Evolutionary conservation across 1,140 invertebrate species (phyloP).

Genomic region (Hyles euphorbiae): DNA sequence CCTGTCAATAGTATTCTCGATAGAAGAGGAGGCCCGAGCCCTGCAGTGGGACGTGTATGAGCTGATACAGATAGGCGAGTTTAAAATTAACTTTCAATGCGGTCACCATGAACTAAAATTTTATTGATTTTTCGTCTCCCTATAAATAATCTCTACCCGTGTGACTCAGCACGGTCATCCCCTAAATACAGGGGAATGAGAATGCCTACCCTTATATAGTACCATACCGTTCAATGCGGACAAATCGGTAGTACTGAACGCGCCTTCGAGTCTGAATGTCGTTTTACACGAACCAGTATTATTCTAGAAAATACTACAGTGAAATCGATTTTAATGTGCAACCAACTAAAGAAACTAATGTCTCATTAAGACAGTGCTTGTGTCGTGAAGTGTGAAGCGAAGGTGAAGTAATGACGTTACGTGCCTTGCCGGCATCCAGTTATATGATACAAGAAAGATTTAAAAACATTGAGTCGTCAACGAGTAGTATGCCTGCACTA

Average conservation of each 20-base stretch:
- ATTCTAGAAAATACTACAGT: constrained; percentile 35
- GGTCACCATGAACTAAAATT: no score
- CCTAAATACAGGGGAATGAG: constrained; percentile 46
- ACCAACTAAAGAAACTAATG: constrained; percentile 44
- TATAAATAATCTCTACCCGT: constrained; percentile 20
- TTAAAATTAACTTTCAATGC: no score
- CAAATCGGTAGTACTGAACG: constrained; percentile 40
- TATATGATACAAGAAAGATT: constrained; percentile 66
- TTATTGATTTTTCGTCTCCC: no score
- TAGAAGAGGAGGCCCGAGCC: no score
- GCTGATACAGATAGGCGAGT: no score
- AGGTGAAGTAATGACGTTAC: constrained; percentile 71
- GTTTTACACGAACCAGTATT: constrained; percentile 33
- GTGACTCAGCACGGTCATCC: constrained; percentile 22
- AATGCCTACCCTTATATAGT: constrained; percentile 34
- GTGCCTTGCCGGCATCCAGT: constrained; percentile 62
- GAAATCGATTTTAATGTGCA: constrained; percentile 48
- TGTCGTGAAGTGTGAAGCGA: constrained; percentile 46
- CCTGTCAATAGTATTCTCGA: no score
- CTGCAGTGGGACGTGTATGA: no score
- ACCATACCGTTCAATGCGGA: constrained; percentile 44
- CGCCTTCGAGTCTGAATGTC: constrained; percentile 61
- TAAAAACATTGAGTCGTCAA: constrained; percentile 55
- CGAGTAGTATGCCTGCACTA: constrained; percentile 67
- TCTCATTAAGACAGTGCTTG: constrained; percentile 37